A percentile compares a stretch with the other conserved stretches of the same genome.
Conservation (phyloP, 2,888 invertebrate genomes). For the Cheiracanthium punctorium region DNA sequence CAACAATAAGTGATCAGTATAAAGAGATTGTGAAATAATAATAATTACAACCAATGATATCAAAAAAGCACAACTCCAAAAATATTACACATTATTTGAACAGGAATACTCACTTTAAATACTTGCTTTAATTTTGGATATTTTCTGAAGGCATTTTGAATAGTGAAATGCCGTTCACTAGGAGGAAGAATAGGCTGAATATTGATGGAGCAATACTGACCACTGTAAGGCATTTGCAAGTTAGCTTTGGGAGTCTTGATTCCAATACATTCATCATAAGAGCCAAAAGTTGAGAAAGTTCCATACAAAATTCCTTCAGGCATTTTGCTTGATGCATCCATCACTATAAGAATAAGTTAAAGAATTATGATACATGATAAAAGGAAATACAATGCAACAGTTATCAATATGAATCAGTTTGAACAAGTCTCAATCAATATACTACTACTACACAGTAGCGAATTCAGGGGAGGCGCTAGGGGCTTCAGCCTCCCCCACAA, state of each 20-base stretch:
- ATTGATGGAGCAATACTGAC: slow-evolving; percentile 66
- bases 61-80: too few species aligned
- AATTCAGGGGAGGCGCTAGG: too few species aligned
- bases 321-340: slow-evolving; percentile 67
- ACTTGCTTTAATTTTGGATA: slow-evolving; percentile 59
- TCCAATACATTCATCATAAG: slow-evolving; percentile 66
- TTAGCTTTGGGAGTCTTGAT: slow-evolving; percentile 39
- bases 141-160: slow-evolving; percentile 59
- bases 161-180: slow-evolving; percentile 58
- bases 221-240: slow-evolving; percentile 34
- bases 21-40: too few species aligned
- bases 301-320: slow-evolving; percentile 68
- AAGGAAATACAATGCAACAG: not conserved
- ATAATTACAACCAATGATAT: too few species aligned
- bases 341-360: slow-evolving; percentile 53
- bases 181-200: slow-evolving; percentile 60
- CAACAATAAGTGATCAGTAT: too few species aligned
- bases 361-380: too few species aligned
- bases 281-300: slow-evolving; percentile 62
- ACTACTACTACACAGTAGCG: too few species aligned
- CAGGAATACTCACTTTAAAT: slow-evolving; percentile 35
- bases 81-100: too few species aligned
- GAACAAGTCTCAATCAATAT: too few species aligned
- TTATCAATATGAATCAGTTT: not conserved
- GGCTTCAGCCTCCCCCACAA: too few species aligned